A percentile compares a stretch with the other conserved stretches of the same genome.
These are phyloP conservation scores for Mormyrops boulengeri DNA, from an alignment of 2,797 vertebrate genomes.

Conservation along the genomic window DNA sequence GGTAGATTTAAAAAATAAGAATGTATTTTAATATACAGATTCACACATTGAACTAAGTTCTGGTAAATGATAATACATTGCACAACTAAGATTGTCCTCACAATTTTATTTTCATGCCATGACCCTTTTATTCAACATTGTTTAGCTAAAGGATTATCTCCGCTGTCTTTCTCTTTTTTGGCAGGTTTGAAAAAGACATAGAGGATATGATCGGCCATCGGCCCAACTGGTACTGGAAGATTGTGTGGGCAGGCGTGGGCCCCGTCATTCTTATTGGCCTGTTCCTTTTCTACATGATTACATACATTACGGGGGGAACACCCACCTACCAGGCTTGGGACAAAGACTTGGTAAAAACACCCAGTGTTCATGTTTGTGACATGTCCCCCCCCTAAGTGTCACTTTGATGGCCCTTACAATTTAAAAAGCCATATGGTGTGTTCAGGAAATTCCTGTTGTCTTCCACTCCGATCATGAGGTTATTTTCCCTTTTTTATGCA, in stretches of 20 bases:
- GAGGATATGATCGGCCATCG: slow-evolving; percentile 72
- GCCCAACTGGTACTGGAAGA: slow-evolving; percentile 79
- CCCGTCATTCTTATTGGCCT: slow-evolving; percentile 75
- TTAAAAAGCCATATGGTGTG: background rate
- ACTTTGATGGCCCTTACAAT: background rate
- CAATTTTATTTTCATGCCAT: background rate
- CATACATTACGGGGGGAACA: slow-evolving; percentile 72
- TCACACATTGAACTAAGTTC: background rate
- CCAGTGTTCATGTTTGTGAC: too few species aligned
- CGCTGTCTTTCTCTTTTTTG: background rate
- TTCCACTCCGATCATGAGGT: background rate
- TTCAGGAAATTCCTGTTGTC: background rate
- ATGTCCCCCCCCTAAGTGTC: background rate
- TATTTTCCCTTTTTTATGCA: slow-evolving; percentile 9
- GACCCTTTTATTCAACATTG: background rate
- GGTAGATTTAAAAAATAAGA: background rate
- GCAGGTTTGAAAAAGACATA: slow-evolving; percentile 85
- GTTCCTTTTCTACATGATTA: slow-evolving; percentile 75
- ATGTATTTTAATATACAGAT: background rate
- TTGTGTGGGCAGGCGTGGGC: slow-evolving; percentile 72
- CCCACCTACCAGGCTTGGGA: slow-evolving; percentile 86
- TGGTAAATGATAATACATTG: too few species aligned
- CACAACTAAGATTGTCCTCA: background rate
- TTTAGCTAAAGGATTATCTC: background rate
- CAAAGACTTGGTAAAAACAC: slow-evolving; percentile 63